Base-by-base conservation (phyloP, 2,113 vertebrate species). In the Nestor notabilis region DNA sequence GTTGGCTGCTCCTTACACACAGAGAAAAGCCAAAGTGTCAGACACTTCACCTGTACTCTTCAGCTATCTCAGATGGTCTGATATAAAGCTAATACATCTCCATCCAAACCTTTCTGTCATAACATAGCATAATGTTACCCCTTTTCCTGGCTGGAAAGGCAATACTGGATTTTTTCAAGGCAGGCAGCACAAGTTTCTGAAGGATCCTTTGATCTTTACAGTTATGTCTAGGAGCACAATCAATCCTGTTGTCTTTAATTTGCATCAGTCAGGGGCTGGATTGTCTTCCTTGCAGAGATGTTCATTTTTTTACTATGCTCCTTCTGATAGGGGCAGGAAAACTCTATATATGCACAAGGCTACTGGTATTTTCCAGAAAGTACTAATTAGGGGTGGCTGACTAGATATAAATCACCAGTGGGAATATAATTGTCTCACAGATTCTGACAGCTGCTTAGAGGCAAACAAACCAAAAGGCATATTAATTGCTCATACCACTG, bases 71-170 rank as follows among this genome's bases (percentile, higher is more conserved):
- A 61, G 55, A 55, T 23, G 29, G 2, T 24, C 46, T 47, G 43
- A 52, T 39, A 87, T 69, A 72, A 72, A 72, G 8, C 60, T 33
- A 24, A 47, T 13, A 52, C 10, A 17, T 28, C 52, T 81, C 35
- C 19, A 56, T 37, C 56, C 47, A 68, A 81, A 44, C 27, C 49
- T 87, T 52, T 31, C 14, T 20, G 39, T 6, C 12, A 10, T 29
- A 25, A 66, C 4, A 28, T 1, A 29, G 27, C 1, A 1, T 21
- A 16, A 68, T 12, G 6, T 47, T 19, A 17, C 23, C 47, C 14
- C n/a, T 33, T n/a, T 44, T 47, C 41, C 28, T 0, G 0, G 17
- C 21, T 12, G 3, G 64, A 68, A 35, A 0, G 2, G n/a, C 24
- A 58, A 21, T 9, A 7, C 16, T 9, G n/a, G 39, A 53, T 72